Percentiles rank a stretch among this genome's conserved stretches.
Evolutionary conservation across 2,888 invertebrate genomes (phyloP).

Genomic region (Agriopis marginaria): DNA sequence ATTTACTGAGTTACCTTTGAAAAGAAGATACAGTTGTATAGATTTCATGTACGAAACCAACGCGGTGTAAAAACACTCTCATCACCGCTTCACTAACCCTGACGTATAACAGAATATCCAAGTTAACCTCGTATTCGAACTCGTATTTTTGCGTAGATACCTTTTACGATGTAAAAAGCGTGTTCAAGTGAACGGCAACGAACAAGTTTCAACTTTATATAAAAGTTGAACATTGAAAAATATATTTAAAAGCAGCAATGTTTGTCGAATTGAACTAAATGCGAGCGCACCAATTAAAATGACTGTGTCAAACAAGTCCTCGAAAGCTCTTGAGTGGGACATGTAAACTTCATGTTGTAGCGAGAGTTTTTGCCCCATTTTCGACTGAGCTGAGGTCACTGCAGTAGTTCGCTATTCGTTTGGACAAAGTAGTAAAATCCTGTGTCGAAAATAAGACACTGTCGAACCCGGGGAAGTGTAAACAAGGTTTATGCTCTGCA

Average conservation of each 20-base stretch:
- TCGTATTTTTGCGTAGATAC: constrained; percentile 10
- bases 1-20: constrained; percentile 16
- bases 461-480: constrained; percentile 27
- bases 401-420: constrained; percentile 33
- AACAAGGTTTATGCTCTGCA: constrained; percentile 32
- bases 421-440: constrained; percentile 35
- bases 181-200: constrained; percentile 5
- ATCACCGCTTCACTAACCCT: constrained; percentile 26
- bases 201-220: background rate
- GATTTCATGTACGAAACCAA: constrained; percentile 28
- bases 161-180: constrained; percentile 5
- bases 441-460: constrained; percentile 31
- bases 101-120: constrained; percentile 21
- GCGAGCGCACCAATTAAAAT: constrained; percentile 42
- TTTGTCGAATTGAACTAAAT: constrained; percentile 39
- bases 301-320: constrained; percentile 45
- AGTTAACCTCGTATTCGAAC: constrained; percentile 14
- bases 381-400: constrained; percentile 30
- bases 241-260: constrained; percentile 34
- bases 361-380: constrained; percentile 32
- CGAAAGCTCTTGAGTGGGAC: constrained; percentile 39
- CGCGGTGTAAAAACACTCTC: constrained; percentile 29
- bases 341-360: constrained; percentile 40
- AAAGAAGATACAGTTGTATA: constrained; percentile 25
- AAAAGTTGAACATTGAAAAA: constrained; percentile 28